Conservation (phyloP, 2,888 invertebrate species). For the Rhagonycha fulva region DNA sequence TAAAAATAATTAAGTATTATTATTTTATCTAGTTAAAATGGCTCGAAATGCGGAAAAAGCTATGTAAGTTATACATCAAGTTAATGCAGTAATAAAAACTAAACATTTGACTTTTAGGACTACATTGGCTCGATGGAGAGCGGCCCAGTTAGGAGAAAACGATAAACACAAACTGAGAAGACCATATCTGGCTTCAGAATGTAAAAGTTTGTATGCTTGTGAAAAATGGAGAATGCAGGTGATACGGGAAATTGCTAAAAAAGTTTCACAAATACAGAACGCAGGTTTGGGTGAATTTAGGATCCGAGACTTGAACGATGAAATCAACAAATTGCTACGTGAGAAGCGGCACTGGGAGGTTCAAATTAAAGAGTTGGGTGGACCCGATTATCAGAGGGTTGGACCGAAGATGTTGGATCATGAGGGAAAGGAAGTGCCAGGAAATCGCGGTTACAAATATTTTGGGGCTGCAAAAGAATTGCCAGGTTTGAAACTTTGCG, state of each 20-base stretch:
- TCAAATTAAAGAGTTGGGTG: conserved; percentile 92
- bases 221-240: conserved; percentile 98
- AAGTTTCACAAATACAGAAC: conserved; percentile 99
- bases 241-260: conserved; percentile 95
- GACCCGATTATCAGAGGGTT: conserved; percentile 89
- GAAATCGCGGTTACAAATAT: conserved; percentile 97
- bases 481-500: conserved; percentile 64
- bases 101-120: conserved; percentile 72
- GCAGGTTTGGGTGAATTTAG: conserved; percentile 99
- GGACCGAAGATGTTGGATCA: conserved; percentile 94
- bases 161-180: conserved; percentile 83
- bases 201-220: conserved; percentile 87
- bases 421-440: conserved; percentile 95
- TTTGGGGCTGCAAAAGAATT: conserved; percentile 98
- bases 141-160: conserved; percentile 91
- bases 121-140: conserved; percentile 96
- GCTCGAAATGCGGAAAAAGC: conserved; percentile 98
- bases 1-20: conserved; percentile 54
- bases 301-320: conserved; percentile 97
- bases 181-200: conserved; percentile 94
- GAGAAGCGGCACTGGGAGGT: conserved; percentile 99
- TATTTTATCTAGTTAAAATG: conserved; percentile 56
- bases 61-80: conserved; percentile 72
- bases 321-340: conserved; percentile 95
- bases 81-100: not conserved